These are phyloP conservation scores for Neoscelio sp. DNA, from an alignment of 2,888 invertebrate species.

Conservation along the genomic window DNA sequence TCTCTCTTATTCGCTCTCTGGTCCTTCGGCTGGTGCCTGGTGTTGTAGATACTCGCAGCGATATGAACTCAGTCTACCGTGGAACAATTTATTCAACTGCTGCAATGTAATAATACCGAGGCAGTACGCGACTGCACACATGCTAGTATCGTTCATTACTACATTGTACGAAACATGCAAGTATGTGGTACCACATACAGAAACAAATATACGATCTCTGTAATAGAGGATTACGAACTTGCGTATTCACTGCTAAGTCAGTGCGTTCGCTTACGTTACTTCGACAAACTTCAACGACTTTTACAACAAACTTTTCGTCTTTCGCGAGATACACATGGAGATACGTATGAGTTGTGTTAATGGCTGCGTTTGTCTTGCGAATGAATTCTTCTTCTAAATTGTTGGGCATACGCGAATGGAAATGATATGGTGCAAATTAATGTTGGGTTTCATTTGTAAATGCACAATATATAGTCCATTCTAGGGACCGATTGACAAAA, in stretches of 20 bases:
- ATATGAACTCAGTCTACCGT: conserved; percentile 64
- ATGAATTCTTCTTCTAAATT: neutral
- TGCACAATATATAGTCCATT: too few species aligned
- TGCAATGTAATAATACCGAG: conserved; percentile 77
- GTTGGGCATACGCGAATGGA: too few species aligned
- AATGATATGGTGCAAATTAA: too few species aligned
- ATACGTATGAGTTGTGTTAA: conserved; percentile 2
- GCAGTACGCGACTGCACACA: conserved; percentile 58
- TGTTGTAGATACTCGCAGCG: conserved; percentile 45
- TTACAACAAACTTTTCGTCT: conserved; percentile 33
- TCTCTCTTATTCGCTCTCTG: conserved; percentile 14
- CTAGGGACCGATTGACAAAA: too few species aligned
- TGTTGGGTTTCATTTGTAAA: too few species aligned
- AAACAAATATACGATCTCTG: conserved; percentile 55
- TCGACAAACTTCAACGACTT: conserved; percentile 47
- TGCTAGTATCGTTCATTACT: conserved; percentile 63
- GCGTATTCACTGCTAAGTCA: conserved; percentile 37
- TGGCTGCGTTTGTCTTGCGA: conserved; percentile 10
- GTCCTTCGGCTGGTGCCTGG: conserved; percentile 44
- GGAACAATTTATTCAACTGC: conserved; percentile 78
- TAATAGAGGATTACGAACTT: conserved; percentile 53
- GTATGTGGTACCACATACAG: conserved; percentile 44
- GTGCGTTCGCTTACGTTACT: conserved; percentile 57
- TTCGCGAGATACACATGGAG: conserved; percentile 4
- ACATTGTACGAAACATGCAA: conserved; percentile 19